Conservation (phyloP, 2,113 vertebrate species). For the Trogon surrucura region DNA sequence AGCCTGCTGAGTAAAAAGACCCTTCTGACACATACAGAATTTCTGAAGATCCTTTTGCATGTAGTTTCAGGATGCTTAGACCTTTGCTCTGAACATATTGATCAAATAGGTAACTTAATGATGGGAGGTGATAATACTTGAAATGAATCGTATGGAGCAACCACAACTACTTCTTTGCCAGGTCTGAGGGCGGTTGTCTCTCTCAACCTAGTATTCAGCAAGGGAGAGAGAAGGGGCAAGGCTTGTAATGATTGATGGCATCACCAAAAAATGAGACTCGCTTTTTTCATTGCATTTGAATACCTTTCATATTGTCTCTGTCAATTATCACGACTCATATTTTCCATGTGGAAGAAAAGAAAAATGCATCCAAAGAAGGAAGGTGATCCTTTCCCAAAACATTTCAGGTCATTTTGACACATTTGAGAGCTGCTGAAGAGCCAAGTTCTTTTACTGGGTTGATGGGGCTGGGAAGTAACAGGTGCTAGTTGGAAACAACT, state of each 20-base stretch:
- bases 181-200: neutral
- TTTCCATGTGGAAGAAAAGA: neutral
- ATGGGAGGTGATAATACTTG: neutral
- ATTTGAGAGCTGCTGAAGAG: neutral
- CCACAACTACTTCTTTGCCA: neutral
- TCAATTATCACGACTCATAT: neutral
- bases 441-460: neutral
- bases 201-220: neutral
- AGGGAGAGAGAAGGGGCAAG: neutral
- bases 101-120: neutral
- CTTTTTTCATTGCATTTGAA: neutral
- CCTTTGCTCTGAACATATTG: neutral
- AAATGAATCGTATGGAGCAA: neutral
- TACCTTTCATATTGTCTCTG: neutral
- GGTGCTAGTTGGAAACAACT: neutral
- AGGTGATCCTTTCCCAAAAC: neutral
- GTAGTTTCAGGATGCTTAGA: neutral
- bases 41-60: neutral
- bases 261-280: neutral
- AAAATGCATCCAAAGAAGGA: neutral
- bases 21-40: neutral
- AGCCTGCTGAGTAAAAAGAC: constrained; percentile 53
- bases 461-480: neutral
- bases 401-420: neutral
- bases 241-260: neutral